Evolutionary conservation across 2,888 invertebrate species (phyloP), one percentile per base, ranked within the genome.

Genomic region (Norana najaformis): DNA sequence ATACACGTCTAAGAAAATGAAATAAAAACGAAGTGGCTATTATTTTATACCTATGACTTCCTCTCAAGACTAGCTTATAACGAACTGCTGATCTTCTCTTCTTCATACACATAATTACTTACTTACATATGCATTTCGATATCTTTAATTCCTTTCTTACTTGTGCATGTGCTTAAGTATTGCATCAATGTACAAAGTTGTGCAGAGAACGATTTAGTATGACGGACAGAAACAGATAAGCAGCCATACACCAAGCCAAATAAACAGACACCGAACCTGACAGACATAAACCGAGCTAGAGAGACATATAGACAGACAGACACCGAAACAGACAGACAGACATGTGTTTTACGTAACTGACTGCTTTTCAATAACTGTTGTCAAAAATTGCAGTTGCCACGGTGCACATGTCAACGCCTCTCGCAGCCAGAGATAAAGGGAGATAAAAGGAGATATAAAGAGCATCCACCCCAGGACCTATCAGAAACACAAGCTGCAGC

Each of bases 331-430:
- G 47, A 47, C 47, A 47, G 47, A 47, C 47, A 23, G 47, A 47
- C 47, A 47, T 47, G 47, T 69, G 69, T 69, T 69, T 69, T 69
- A n/a, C 69, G 69, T 69, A 69, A 69, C 30, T 69, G 69, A 69
- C 69, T 69, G 69, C 69, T 69, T 69, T n/a, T 69, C 30, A 69
- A 69, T 69, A 69, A 69, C 69, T 16, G 30, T 69, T 69, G 69
- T 69, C 69, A 69, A 69, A 69, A 47, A 69, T 69, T 69, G 30
- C 69, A 69, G 69, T 69, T 69, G 30, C 30, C 69, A 69, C 69
- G n/a, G 69, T 69, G 69, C 69, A n/a, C 69, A 69, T 69, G 69
- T 69, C 69, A 69, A 69, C 69, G 69, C 69, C 69, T 69, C n/a
- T 69, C n/a, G 69, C n/a, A 69, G 69, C 69, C 69, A n/a, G 30